These are phyloP conservation scores for Nymphicus hollandicus DNA, from an alignment of 2,113 vertebrate genomes.

Conservation along the genomic window DNA sequence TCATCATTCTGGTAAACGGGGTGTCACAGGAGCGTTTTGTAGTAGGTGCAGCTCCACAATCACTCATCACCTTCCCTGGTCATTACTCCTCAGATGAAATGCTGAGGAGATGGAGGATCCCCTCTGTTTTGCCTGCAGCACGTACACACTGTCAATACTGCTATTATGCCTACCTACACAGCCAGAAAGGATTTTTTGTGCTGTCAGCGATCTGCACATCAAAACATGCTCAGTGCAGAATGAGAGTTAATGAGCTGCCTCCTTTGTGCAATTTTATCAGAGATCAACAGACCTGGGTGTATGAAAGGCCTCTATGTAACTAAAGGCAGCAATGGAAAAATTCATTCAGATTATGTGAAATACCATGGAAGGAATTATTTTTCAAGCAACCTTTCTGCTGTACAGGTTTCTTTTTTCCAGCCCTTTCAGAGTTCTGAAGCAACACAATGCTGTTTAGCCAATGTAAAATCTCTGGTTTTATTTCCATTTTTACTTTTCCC, in stretches of 20 bases:
- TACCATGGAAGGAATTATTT: not conserved
- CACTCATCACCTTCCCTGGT: not conserved
- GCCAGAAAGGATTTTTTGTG: slow-evolving; percentile 23
- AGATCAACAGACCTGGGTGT: not conserved
- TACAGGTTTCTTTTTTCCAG: not conserved
- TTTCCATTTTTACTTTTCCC: not conserved
- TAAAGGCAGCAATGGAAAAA: not conserved
- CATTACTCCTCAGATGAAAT: not conserved
- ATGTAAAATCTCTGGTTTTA: not conserved
- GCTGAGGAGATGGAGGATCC: not conserved
- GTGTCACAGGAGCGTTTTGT: rapidly evolving
- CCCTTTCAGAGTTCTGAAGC: not conserved
- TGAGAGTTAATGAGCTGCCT: not conserved
- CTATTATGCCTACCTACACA: not conserved
- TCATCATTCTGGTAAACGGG: not conserved
- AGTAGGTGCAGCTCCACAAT: not conserved
- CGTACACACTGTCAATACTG: not conserved
- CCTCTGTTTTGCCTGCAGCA: slow-evolving; percentile 21
- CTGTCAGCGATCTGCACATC: slow-evolving; percentile 34
- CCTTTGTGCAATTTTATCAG: slow-evolving; percentile 26
- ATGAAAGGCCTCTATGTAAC: slow-evolving; percentile 6
- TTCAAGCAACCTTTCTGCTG: not conserved
- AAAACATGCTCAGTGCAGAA: slow-evolving; percentile 26
- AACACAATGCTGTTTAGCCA: not conserved
- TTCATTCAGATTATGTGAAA: not conserved